A percentile compares a stretch with the other conserved stretches of the same genome.
Conservation (phyloP, 1,140 invertebrate genomes). For the Lepidotrigona ventralis region DNA sequence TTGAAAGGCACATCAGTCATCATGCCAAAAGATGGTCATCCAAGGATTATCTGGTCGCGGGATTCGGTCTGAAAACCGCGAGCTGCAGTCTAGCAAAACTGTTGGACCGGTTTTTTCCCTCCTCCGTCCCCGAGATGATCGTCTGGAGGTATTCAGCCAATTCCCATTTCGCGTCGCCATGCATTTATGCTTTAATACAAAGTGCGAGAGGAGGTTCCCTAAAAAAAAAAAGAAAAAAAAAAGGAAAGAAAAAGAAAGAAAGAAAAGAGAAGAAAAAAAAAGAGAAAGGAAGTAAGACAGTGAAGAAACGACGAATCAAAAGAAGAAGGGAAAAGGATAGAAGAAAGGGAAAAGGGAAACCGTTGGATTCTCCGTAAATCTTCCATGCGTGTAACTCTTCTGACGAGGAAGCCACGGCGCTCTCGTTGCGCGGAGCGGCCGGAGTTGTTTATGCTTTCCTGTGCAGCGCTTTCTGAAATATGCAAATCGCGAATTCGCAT, state of each 20-base stretch:
- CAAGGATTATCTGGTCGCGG: neutral
- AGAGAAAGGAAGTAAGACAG: neutral
- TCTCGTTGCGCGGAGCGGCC: slow-evolving; percentile 56
- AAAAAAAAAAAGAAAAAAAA: slow-evolving; percentile 21
- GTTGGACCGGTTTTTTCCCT: slow-evolving; percentile 26
- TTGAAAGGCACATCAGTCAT: neutral
- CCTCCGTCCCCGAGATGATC: slow-evolving; percentile 7
- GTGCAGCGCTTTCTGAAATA: slow-evolving; percentile 76
- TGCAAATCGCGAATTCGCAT: slow-evolving; percentile 76
- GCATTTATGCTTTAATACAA: slow-evolving; percentile 42
- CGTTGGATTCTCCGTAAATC: slow-evolving; percentile 68
- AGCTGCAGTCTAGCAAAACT: slow-evolving; percentile 18
- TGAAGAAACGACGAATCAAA: slow-evolving; percentile 20
- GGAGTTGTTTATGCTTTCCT: slow-evolving; percentile 78
- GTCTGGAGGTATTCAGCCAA: slow-evolving; percentile 21
- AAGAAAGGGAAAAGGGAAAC: slow-evolving; percentile 41
- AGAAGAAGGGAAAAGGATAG: slow-evolving; percentile 22
- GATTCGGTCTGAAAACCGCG: slow-evolving; percentile 1
- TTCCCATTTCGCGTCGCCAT: slow-evolving; percentile 33
- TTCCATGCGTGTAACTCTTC: slow-evolving; percentile 73
- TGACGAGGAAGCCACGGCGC: slow-evolving; percentile 69
- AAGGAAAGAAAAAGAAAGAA: neutral
- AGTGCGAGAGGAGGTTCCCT: slow-evolving; percentile 21
- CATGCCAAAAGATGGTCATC: neutral
- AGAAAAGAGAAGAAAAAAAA: neutral